Conservation (phyloP, 2,113 vertebrate genomes). For the Malurus cyaneus region DNA sequence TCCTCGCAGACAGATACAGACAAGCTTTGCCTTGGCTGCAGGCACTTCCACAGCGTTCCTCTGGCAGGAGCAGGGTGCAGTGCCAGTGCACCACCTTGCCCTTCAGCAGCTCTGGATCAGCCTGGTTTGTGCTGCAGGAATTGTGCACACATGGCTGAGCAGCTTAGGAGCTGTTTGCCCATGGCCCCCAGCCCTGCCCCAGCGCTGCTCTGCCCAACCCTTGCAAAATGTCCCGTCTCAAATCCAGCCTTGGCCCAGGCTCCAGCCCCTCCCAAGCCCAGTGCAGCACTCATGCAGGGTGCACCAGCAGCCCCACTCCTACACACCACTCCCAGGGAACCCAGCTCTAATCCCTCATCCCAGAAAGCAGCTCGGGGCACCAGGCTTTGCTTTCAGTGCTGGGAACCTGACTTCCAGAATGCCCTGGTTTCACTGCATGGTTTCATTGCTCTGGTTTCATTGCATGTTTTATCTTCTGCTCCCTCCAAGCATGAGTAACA, state of each 20-base stretch:
- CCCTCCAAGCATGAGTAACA: neutral
- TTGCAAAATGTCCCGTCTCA: neutral
- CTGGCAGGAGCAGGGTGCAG: neutral
- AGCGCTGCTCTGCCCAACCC: neutral
- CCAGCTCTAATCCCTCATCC: neutral
- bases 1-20: neutral
- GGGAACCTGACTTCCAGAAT: neutral
- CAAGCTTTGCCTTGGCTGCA: neutral
- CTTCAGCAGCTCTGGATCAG: neutral
- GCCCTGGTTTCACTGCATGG: fast-evolving
- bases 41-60: neutral
- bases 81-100: constrained; percentile 18
- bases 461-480: neutral
- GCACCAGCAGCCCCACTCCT: neutral
- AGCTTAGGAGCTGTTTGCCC: neutral
- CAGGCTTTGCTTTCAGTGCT: neutral
- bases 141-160: neutral
- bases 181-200: neutral
- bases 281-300: fast-evolving
- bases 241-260: neutral
- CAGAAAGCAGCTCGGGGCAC: neutral
- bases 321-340: neutral
- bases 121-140: neutral
- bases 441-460: neutral
- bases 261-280: neutral